These are phyloP conservation scores for Vidua macroura DNA, from an alignment of 2,113 vertebrate species.

Conservation along the genomic window DNA sequence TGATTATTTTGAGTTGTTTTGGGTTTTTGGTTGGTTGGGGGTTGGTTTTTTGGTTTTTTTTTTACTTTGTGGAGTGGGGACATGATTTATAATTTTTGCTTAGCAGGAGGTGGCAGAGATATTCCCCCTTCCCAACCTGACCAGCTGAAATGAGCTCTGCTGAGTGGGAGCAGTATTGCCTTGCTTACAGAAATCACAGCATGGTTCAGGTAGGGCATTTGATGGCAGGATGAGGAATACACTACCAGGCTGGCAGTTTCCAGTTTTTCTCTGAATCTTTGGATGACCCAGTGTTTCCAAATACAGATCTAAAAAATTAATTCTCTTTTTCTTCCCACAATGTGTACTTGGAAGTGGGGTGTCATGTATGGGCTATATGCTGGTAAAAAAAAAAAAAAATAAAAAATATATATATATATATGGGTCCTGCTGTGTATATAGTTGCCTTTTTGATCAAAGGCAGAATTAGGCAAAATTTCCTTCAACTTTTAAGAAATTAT, in stretches of 20 bases:
- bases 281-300: neutral
- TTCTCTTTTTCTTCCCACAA: neutral
- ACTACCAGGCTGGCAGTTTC: neutral
- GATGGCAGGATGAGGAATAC: neutral
- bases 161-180: neutral
- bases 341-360: neutral
- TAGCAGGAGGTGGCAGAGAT: neutral
- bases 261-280: neutral
- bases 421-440: neutral
- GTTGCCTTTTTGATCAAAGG: neutral
- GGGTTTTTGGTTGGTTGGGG: neutral
- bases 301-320: neutral
- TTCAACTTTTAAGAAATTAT: neutral
- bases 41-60: neutral
- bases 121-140: rapidly evolving
- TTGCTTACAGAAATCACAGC: neutral
- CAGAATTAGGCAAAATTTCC: neutral
- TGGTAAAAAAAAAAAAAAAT: neutral
- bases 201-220: neutral
- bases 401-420: no score
- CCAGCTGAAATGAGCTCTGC: neutral
- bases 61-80: neutral
- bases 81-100: neutral
- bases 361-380: neutral
- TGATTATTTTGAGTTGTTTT: neutral